Evolutionary conservation across 2,113 vertebrate genomes (phyloP).

Genomic region (Lasiurus cinereus): DNA sequence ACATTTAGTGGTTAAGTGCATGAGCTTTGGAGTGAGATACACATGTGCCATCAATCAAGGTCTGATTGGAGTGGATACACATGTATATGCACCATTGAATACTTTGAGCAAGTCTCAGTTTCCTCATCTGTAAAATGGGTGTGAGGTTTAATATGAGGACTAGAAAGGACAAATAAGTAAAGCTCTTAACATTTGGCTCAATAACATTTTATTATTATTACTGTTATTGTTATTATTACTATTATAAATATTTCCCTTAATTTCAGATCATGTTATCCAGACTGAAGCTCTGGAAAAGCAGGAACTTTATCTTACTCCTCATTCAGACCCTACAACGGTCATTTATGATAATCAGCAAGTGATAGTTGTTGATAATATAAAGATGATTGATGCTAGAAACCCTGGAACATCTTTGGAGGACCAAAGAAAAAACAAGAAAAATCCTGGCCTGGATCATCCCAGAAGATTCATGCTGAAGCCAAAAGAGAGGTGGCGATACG

Average conservation of each 20-base stretch:
- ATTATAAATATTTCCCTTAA: background rate
- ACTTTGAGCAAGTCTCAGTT: background rate
- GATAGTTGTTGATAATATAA: background rate
- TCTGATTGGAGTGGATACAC: background rate
- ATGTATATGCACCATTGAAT: too few relatives aligned
- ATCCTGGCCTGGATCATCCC: background rate
- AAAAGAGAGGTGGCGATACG: background rate
- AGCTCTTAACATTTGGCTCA: background rate
- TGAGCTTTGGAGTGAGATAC: background rate
- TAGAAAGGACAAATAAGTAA: background rate
- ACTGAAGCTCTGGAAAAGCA: background rate
- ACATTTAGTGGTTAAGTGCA: background rate
- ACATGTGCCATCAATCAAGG: background rate
- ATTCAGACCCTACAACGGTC: background rate
- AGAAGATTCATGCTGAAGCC: constrained; percentile 48
- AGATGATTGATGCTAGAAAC: constrained; percentile 29
- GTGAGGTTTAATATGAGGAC: background rate
- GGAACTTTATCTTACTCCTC: background rate
- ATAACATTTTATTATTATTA: background rate
- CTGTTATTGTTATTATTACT: too few relatives aligned
- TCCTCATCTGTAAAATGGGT: constrained; percentile 35
- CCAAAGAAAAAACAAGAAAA: constrained; percentile 52
- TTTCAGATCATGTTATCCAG: background rate
- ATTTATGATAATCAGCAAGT: background rate
- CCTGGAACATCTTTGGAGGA: constrained; percentile 51